Base-by-base conservation (phyloP, 2,797 vertebrate genomes). In the Mus spretus region DNA sequence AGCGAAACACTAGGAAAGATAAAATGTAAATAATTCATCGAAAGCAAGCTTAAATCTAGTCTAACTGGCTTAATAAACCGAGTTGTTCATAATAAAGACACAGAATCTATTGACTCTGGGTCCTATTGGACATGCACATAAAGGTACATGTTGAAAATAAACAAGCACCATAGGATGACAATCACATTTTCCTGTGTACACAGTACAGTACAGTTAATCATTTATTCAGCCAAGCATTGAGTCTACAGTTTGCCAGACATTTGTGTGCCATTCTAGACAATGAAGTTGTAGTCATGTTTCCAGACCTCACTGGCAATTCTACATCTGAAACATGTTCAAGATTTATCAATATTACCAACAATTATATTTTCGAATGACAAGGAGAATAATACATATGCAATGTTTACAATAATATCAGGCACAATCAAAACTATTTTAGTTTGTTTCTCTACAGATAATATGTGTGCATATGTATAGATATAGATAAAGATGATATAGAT, bases 41-140 rank as follows among this genome's bases (percentile, higher is more conserved):
- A 79, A 53, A 87, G 53, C 47, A 87, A 85, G 26, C 75, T 96
- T 92, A 91, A 89, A 59, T 94, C 40, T 91, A 91, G 15, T 11
- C 34, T 84, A 84, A 84, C 15, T 72, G 10, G 24, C 37, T 93
- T 82, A 95, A 82, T 47, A 86, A 59, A 89, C 53, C 17, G 67
- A 93, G 59, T 59, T 91, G 67, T 91, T 92, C n/a, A 72, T 53
- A 90, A 53, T 24, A 81, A 57, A 59, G n/a, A 89, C 37, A 59
- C 17, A 91, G 31, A 31, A 91, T 91, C 82, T 93, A 19, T 78
- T 61, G 59, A 79, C 6, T 47, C 53, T 10, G n/a, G n/a, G 47
- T 78, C 61, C n/a, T 74, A 3, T 5, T 81, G 85, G 50, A 70
- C 3, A 63, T 47, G n/a, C 91, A 57, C 20, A 92, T 20, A 44